Evolutionary conservation across 2,113 vertebrate genomes (phyloP).

Genomic region (Megalops atlanticus): DNA sequence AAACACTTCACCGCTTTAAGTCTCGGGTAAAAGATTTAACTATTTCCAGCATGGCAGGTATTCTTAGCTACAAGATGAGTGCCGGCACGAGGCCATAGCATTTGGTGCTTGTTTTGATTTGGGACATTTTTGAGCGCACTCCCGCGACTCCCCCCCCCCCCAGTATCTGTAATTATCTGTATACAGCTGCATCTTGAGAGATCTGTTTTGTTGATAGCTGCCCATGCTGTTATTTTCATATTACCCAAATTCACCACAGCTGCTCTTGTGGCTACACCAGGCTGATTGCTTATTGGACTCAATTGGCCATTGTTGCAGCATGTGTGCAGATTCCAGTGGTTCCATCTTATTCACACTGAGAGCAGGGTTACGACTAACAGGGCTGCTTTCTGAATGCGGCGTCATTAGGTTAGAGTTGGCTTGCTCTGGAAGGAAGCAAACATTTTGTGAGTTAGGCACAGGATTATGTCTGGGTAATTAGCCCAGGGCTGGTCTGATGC

Average conservation of each 20-base stretch:
- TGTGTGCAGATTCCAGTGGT: background rate
- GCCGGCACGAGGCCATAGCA: background rate
- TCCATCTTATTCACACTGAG: background rate
- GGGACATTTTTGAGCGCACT: background rate
- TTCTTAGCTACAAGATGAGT: background rate
- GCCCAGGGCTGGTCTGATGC: no score
- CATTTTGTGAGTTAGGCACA: background rate
- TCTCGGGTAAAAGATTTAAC: background rate
- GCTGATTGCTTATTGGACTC: background rate
- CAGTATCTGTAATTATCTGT: conserved; percentile 23
- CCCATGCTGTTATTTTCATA: conserved; percentile 17
- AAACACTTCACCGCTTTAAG: background rate
- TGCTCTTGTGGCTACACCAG: background rate
- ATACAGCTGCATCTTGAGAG: conserved; percentile 10
- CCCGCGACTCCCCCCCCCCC: background rate
- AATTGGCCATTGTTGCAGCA: background rate
- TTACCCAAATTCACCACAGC: background rate
- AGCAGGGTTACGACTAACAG: background rate
- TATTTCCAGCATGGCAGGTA: background rate
- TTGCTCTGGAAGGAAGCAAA: background rate
- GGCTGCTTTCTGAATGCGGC: background rate
- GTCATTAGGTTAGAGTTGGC: background rate
- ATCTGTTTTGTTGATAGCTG: background rate
- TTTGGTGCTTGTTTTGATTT: conserved; percentile 5
- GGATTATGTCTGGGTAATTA: background rate